These are phyloP conservation scores for Leuctra nigra DNA, from an alignment of 2,888 invertebrate genomes.

Conservation along the genomic window DNA sequence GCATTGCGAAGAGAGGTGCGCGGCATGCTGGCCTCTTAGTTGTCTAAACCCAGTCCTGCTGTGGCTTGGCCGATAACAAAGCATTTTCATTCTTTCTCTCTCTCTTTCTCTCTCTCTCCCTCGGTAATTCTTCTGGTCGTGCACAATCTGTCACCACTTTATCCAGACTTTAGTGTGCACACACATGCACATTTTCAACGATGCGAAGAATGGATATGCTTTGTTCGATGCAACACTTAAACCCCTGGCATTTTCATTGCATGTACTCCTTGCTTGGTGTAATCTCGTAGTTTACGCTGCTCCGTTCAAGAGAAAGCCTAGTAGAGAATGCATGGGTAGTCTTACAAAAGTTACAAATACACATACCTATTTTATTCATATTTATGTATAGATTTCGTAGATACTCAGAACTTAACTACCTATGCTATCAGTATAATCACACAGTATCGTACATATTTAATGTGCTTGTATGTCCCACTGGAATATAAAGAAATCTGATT, in stretches of 20 bases:
- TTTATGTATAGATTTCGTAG: conserved; percentile 29
- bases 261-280: conserved; percentile 29
- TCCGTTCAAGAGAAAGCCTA: neutral
- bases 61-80: conserved; percentile 29
- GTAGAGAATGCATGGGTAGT: conserved; percentile 28
- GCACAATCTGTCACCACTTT: no score
- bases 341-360: neutral
- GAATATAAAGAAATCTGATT: conserved; percentile 25
- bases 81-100: conserved; percentile 31
- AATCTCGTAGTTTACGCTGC: conserved; percentile 26
- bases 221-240: conserved; percentile 30
- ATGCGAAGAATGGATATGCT: conserved; percentile 32
- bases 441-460: conserved; percentile 29
- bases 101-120: no score
- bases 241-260: conserved; percentile 30
- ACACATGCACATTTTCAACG: conserved; percentile 23
- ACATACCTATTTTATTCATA: conserved; percentile 14
- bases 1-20: conserved; percentile 35
- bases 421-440: conserved; percentile 29
- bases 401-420: conserved; percentile 28
- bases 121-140: no score
- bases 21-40: conserved; percentile 40
- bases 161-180: conserved; percentile 19
- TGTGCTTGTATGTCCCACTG: conserved; percentile 29
- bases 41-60: conserved; percentile 35